Evolutionary conservation across 1,140 invertebrate species (phyloP).

Genomic region (Brachionus plicatilis): DNA sequence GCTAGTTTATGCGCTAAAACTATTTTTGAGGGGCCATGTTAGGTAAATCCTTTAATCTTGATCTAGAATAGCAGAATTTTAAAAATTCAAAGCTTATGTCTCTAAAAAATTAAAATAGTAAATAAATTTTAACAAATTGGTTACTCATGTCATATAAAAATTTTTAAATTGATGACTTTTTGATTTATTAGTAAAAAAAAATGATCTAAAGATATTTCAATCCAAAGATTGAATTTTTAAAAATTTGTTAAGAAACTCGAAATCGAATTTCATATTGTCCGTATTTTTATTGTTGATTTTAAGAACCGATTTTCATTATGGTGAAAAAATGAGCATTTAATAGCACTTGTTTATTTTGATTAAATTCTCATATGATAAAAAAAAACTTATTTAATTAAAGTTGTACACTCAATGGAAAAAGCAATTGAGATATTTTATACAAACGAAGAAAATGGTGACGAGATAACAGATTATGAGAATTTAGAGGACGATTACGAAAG

Average conservation of each 20-base stretch:
- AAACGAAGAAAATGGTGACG: neutral
- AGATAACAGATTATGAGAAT: neutral
- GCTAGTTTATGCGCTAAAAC: too few species aligned
- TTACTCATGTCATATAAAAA: too few species aligned
- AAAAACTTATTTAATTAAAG: neutral
- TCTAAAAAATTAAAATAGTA: too few species aligned
- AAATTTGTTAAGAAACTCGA: neutral
- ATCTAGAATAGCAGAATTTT: too few species aligned
- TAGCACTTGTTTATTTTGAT: neutral
- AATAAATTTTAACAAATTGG: too few species aligned
- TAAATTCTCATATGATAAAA: neutral
- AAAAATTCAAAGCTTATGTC: too few species aligned
- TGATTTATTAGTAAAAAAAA: too few species aligned
- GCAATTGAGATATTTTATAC: neutral
- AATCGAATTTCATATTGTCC: neutral
- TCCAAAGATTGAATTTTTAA: neutral
- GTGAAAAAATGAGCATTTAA: neutral
- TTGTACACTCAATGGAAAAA: constrained; percentile 11
- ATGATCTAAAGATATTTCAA: neutral
- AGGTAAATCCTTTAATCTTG: too few species aligned
- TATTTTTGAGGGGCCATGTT: too few species aligned
- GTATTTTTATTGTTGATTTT: too few species aligned
- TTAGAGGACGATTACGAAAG: neutral
- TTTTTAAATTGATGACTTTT: too few species aligned
- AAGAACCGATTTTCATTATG: neutral